Evolutionary conservation across 2,797 vertebrate genomes (phyloP).

Genomic region (Siniperca scherzeri): DNA sequence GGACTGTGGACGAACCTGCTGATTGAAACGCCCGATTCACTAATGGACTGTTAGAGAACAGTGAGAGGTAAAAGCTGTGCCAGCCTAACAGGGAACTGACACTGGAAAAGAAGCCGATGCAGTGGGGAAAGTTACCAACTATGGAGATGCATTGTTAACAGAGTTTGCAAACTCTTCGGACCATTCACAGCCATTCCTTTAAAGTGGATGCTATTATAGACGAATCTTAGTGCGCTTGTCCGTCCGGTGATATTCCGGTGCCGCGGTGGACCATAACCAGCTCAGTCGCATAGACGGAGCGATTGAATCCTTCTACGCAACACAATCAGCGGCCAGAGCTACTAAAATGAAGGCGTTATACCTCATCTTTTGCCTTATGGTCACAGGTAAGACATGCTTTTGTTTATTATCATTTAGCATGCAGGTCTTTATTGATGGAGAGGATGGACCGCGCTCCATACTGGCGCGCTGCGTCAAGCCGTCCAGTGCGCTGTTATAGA

Average conservation of each 20-base stretch:
- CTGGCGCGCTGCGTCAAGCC: slow-evolving; percentile 81
- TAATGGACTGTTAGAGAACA: slow-evolving; percentile 57
- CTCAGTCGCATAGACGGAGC: slow-evolving; percentile 63
- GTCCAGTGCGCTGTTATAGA: slow-evolving; percentile 50
- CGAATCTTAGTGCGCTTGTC: slow-evolving; percentile 43
- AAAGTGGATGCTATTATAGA: slow-evolving; percentile 66
- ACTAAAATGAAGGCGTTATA: slow-evolving; percentile 80
- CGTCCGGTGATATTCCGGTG: slow-evolving; percentile 57
- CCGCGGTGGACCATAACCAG: slow-evolving; percentile 68
- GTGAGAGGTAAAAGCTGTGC: slow-evolving; percentile 42
- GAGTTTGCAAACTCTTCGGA: slow-evolving; percentile 61
- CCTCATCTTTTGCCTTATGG: slow-evolving; percentile 84
- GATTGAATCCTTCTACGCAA: slow-evolving; percentile 54
- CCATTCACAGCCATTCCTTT: slow-evolving; percentile 29
- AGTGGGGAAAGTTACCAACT: slow-evolving; percentile 77
- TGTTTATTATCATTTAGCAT: neutral
- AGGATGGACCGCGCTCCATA: slow-evolving; percentile 53
- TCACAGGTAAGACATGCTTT: slow-evolving; percentile 81
- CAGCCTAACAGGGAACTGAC: slow-evolving; percentile 48
- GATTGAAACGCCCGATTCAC: slow-evolving; percentile 27
- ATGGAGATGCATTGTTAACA: slow-evolving; percentile 67
- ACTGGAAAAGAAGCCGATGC: slow-evolving; percentile 54
- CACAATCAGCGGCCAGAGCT: slow-evolving; percentile 49
- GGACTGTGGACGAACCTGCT: slow-evolving; percentile 53
- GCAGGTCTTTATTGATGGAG: slow-evolving; percentile 28